These are phyloP conservation scores for Chromis chromis DNA, from an alignment of 2,797 vertebrate genomes.

Conservation along the genomic window DNA sequence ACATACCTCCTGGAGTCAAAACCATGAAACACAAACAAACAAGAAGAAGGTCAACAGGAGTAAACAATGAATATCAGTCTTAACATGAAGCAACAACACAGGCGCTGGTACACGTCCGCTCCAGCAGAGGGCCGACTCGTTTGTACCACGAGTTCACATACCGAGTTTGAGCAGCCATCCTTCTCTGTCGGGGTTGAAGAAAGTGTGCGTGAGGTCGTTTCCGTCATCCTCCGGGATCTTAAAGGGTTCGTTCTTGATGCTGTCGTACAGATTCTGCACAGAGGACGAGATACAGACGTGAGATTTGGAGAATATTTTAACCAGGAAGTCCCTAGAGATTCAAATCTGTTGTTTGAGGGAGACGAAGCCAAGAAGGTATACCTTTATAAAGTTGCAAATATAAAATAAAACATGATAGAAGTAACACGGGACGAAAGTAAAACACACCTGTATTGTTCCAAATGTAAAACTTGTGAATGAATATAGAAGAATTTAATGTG, in stretches of 20 bases:
- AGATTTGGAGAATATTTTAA: too few relatives aligned
- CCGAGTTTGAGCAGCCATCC: constrained; percentile 97
- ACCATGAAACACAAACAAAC: constrained; percentile 90
- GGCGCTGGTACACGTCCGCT: background rate
- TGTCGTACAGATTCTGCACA: constrained; percentile 90
- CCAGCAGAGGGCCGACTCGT: constrained; percentile 56
- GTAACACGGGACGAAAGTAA: too few relatives aligned
- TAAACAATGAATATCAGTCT: background rate
- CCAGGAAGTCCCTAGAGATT: too few relatives aligned
- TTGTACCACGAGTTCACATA: constrained; percentile 62
- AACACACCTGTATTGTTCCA: too few relatives aligned
- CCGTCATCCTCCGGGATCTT: constrained; percentile 96
- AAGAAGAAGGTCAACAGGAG: constrained; percentile 85
- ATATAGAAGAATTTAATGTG: background rate
- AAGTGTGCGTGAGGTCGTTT: constrained; percentile 94
- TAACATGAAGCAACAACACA: background rate
- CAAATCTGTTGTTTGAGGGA: too few relatives aligned
- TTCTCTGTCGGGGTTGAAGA: constrained; percentile 96
- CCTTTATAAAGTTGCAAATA: too few relatives aligned
- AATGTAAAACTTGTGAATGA: background rate
- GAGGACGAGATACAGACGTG: too few relatives aligned
- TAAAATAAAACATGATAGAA: too few relatives aligned
- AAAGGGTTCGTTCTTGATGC: constrained; percentile 94
- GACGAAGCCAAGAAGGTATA: too few relatives aligned
- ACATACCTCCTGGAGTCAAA: constrained; percentile 98